Conservation (phyloP, 2,888 invertebrate genomes). For the Bombyx huttoni region DNA sequence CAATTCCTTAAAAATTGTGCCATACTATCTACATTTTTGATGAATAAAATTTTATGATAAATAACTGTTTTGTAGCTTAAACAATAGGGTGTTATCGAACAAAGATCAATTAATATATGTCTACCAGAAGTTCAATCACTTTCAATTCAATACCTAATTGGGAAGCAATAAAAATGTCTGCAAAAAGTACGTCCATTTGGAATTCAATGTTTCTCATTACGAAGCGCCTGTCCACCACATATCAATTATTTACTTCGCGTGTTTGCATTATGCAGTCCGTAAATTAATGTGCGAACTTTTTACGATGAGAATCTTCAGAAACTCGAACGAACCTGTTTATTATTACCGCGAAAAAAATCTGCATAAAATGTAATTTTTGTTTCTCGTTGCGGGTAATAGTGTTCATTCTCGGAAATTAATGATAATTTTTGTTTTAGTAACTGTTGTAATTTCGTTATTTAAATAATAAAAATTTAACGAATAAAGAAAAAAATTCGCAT, state of each 20-base stretch:
- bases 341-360: not conserved
- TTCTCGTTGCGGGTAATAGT: not conserved
- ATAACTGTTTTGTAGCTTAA: not conserved
- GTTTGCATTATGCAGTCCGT: conserved; percentile 21
- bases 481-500: too few relatives aligned
- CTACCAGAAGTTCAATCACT: conserved; percentile 9
- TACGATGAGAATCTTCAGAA: conserved; percentile 24
- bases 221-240: conserved; percentile 28
- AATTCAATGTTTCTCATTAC: conserved; percentile 34
- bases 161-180: conserved; percentile 30
- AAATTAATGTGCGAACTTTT: conserved; percentile 21
- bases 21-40: too few relatives aligned
- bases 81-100: not conserved
- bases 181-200: conserved; percentile 27
- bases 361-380: not conserved
- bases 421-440: not conserved
- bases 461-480: too few relatives aligned
- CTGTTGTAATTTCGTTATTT: too few relatives aligned
- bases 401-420: not conserved
- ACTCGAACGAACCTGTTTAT: not conserved
- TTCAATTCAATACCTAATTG: conserved; percentile 25
- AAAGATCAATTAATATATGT: conserved; percentile 17
- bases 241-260: conserved; percentile 28
- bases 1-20: too few relatives aligned
- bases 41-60: too few relatives aligned